Evolutionary conservation across 1,140 invertebrate genomes (phyloP), one percentile per base, ranked within the genome.

Genomic region (Belonocnema kinseyi): DNA sequence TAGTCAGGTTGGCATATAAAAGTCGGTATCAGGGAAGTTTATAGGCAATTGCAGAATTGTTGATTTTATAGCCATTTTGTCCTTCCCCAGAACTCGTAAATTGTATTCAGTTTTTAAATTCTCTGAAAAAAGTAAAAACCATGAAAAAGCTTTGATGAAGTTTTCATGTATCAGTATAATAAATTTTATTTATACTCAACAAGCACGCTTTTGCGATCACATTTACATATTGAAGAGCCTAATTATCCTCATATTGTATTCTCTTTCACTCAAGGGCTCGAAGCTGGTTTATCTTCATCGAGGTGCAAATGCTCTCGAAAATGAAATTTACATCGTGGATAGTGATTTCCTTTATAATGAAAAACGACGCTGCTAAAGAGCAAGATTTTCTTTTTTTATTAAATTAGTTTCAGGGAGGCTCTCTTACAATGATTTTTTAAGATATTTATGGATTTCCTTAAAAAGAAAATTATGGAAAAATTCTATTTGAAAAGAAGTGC

Each of bases 251-350:
- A 21, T 21, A 58, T 21, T 58, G 19, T 58, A 58, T 58, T 58
- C 56, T 58, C 56, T 58, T 58, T 58, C 19, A 56, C 19, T 56
- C 53, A 56, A 56, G 53, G 56, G 56, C 40, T 40, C 58, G 40
- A 33, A 66, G 58, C 58, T 66, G 58, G 21, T 66, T 33, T 13
- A 66, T 66, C 12, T 33, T 40, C 58, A 40, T 33, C 40, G 26
- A 66, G 19, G 19, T 33, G 58, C 26, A 66, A 66, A 66, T 66
- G 21, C 56, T 58, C 56, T 58, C 12, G 21, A 40, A 66, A 66
- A 33, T 16, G 21, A 66, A 66, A 66, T 66, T 66, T 33, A 33
- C 21, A 21, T 33, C 58, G 21, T 40, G 13, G 21, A 33, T 4
- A 66, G 26, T 21, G 21, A 13, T 26, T 26, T 61, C 56, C 19